These are phyloP conservation scores for Polypedilum vanderplanki DNA, from an alignment of 1,140 invertebrate species.

Conservation along the genomic window DNA sequence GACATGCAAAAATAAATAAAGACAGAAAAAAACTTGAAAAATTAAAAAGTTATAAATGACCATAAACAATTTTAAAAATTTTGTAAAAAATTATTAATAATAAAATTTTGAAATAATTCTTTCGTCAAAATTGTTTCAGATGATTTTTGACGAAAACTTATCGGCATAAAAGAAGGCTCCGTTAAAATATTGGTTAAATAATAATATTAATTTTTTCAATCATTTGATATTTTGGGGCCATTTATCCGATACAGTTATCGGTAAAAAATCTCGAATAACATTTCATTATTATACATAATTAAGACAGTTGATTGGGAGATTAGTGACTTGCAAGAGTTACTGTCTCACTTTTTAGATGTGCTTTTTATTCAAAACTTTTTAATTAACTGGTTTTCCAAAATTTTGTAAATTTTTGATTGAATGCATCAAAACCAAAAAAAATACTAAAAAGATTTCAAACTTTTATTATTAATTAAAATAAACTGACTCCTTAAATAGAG, in stretches of 20 bases:
- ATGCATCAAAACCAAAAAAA: background rate
- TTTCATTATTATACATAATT: background rate
- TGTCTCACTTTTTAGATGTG: slow-evolving; percentile 16
- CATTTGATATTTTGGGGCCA: background rate
- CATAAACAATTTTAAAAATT: background rate
- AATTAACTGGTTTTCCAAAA: background rate
- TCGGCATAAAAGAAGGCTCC: slow-evolving; percentile 29
- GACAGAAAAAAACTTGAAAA: background rate
- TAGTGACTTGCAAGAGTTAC: background rate
- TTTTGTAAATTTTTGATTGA: slow-evolving; percentile 22
- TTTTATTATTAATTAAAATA: slow-evolving; percentile 2
- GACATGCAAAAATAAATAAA: background rate
- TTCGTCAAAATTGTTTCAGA: slow-evolving; percentile 29
- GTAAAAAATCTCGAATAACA: slow-evolving; percentile 21
- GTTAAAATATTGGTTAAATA: background rate
- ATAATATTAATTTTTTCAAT: background rate
- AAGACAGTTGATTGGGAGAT: background rate
- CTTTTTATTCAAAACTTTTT: slow-evolving; percentile 22
- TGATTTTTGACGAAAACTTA: slow-evolving; percentile 31
- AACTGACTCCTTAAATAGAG: background rate
- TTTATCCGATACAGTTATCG: slow-evolving; percentile 24
- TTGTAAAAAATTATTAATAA: slow-evolving; percentile 23
- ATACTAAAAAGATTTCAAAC: slow-evolving; percentile 23
- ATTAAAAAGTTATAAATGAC: background rate
- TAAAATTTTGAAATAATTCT: slow-evolving; percentile 29